Evolutionary conservation across 2,113 vertebrate species (phyloP), one percentile per base, ranked within the genome.

Genomic region (Poecile atricapillus): DNA sequence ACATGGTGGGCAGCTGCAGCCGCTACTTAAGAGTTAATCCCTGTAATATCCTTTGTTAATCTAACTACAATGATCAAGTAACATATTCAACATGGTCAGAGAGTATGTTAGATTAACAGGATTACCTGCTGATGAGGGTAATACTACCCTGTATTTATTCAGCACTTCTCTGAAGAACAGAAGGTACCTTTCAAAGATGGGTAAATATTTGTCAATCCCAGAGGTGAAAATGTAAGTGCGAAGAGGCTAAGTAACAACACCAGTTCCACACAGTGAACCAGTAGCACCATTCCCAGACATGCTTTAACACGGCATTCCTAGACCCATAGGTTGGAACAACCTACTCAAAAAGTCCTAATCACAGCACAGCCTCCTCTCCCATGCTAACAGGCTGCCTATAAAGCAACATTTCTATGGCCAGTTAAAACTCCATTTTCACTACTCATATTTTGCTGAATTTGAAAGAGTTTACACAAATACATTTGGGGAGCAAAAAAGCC

Each of bases 181-280:
- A 75, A 93, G 53, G 93, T 71, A 53, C 77, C 75, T 91, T 82
- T 87, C 76, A 94, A 79, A 92, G 37, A 65, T 78, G 37, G 15
- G 62, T 81, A 96, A 92, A 91, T 94, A 84, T 91, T 94, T 92
- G 65, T 83, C 78, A 87, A 81, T 50, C 86, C 30, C 83, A 78
- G 68, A 53, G 49, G 58, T 31, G 64, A 50, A 89, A 78, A 92
- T 31, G 11, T 43, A 84, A 92, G 20, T 46, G 70, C n/a, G 69
- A 75, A 91, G 80, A 78, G 27, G 49, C 73, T 78, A 63, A 89
- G 49, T 24, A 90, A 65, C 13, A 70, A 59, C 3, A 7, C 13
- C 68, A 62, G 63, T 35, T 74, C 21, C 70, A 47, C 21, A 43
- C 41, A 31, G n/a, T 10, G 43, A 86, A 62, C 10, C 63, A 67